Evolutionary conservation across 2,797 vertebrate genomes (phyloP), one percentile per base, ranked within the genome.

Genomic region (Melopsittacus undulatus): DNA sequence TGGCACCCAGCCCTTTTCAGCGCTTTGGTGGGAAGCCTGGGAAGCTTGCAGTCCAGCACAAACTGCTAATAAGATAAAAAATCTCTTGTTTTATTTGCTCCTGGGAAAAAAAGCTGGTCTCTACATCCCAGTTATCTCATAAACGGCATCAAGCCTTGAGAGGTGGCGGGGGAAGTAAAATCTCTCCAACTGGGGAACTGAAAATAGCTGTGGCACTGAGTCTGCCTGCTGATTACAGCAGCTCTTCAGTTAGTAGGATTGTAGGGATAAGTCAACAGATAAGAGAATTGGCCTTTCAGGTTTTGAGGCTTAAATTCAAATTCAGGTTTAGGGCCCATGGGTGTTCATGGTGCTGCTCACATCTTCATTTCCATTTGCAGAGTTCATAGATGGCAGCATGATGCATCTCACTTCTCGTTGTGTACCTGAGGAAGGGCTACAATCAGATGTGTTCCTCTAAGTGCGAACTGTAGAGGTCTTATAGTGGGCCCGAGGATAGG

Each of bases 161-260:
- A 90, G 46, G 83, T 59, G 77, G 59, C 4, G 5, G 49, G 59
- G 83, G 91, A 91, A 88, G 85, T 61, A 91, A 61, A 67, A 86
- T 13, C 48, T 73, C 92, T 91, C 92, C 83, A 91, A 45, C 56
- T 40, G 78, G 48, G 85, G 74, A 94, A 16, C 74, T 88, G 85
- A 95, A 94, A 97, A 96, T 94, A 95, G 92, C 83, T 87, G 63
- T 73, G 70, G 27, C 77, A 24, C 59, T n/a, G 74, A 86, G 78
- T 79, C 83, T 96, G 91, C 74, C 80, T 92, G 80, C 91, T 82
- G 92, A 26, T 90, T 91, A 32, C 83, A 94, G 91, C 91, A 94
- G 77, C 91, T 91, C 72, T 69, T 82, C 74, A 22, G 63, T 32
- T 34, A 43, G 48, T 83, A 80, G 78, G 56, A 14, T 27, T 57